phyloP scores from a whole-genome alignment of 2,888 invertebrate species.

The Drosophila mulleri region DNA sequence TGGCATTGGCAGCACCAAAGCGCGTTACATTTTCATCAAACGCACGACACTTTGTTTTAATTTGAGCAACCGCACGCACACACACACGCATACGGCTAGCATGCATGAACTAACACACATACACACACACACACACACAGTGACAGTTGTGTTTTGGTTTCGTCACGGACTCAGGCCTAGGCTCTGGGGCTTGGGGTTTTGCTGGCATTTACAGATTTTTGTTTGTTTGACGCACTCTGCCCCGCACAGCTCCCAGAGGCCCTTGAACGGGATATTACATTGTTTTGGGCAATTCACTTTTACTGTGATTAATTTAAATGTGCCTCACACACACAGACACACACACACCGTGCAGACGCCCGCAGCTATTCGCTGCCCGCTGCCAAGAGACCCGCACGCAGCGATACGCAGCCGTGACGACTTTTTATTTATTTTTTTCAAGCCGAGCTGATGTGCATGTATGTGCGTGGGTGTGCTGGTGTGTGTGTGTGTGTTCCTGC shows the following conservation, averaged over 20 bases:
- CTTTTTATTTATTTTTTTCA: slow-evolving; percentile 34
- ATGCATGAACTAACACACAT: slow-evolving; percentile 41
- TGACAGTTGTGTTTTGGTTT: slow-evolving; percentile 72
- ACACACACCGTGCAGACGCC: slow-evolving; percentile 2
- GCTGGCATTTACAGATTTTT: slow-evolving; percentile 71
- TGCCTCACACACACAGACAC: slow-evolving; percentile 23
- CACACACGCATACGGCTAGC: slow-evolving; percentile 37
- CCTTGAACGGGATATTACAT: slow-evolving; percentile 72
- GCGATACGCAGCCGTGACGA: slow-evolving; percentile 36
- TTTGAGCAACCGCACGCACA: slow-evolving; percentile 75
- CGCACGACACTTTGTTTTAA: slow-evolving; percentile 81
- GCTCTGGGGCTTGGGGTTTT: slow-evolving; percentile 40
- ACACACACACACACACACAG: slow-evolving; percentile 40
- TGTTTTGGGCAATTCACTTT: slow-evolving; percentile 81
- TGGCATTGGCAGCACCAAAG: slow-evolving; percentile 54
- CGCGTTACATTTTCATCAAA: slow-evolving; percentile 81
- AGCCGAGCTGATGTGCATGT: not conserved
- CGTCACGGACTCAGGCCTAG: slow-evolving; percentile 65
- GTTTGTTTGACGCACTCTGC: slow-evolving; percentile 54
- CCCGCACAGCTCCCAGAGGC: slow-evolving; percentile 55
- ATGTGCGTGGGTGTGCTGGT: not conserved
- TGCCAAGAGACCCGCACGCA: slow-evolving; percentile 35
- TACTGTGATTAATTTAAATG: slow-evolving; percentile 81
- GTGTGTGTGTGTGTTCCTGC: not conserved
- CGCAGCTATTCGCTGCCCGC: slow-evolving; percentile 22